Evolutionary conservation across 2,797 vertebrate species (phyloP).

Genomic region (Rhinophrynus dorsalis): DNA sequence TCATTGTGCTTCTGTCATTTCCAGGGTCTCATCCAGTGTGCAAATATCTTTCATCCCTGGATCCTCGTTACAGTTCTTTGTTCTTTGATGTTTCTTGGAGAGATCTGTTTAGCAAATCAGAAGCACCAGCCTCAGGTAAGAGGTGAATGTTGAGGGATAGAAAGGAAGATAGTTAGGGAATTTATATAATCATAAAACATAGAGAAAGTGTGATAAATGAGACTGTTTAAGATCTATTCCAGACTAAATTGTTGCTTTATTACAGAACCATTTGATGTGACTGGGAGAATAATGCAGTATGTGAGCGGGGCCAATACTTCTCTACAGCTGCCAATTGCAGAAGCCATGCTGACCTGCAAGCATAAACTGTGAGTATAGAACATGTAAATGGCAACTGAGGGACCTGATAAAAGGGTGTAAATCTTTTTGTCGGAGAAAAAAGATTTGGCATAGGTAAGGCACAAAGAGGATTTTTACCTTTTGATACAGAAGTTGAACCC

Average conservation of each 20-base stretch:
- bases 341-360: conserved; percentile 97
- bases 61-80: conserved; percentile 86
- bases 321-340: conserved; percentile 94
- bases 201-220: neutral
- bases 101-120: conserved; percentile 86
- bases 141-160: neutral
- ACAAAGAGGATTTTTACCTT: too few species aligned
- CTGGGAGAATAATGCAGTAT: conserved; percentile 84
- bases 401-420: too few species aligned
- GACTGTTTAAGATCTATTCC: neutral
- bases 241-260: neutral
- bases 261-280: conserved; percentile 86
- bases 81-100: conserved; percentile 90
- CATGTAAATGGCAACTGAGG: too few species aligned
- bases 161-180: too few species aligned
- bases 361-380: conserved; percentile 87
- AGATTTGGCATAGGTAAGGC: too few species aligned
- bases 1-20: neutral
- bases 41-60: conserved; percentile 89
- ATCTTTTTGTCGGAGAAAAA: too few species aligned
- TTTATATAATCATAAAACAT: too few species aligned
- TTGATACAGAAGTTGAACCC: too few species aligned
- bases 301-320: conserved; percentile 82
- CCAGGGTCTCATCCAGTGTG: conserved; percentile 89
- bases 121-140: conserved; percentile 80